Evolutionary conservation across 2,797 vertebrate species (phyloP).

Genomic region (Channa striata): DNA sequence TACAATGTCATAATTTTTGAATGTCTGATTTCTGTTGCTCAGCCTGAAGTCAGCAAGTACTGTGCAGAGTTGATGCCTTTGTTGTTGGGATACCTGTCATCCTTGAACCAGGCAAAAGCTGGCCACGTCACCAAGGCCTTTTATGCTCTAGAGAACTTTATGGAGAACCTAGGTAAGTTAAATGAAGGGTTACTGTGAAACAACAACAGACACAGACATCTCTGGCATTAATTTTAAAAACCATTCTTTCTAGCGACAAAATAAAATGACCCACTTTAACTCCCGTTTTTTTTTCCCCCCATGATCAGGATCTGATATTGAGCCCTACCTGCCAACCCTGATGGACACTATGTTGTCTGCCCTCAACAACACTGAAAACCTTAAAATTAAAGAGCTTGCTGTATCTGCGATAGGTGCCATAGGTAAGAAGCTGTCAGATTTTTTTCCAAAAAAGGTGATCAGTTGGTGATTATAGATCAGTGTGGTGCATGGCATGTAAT

Average conservation of each 20-base stretch:
- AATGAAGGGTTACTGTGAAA: too few relatives aligned
- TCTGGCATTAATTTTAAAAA: neutral
- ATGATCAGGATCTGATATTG: slow-evolving; percentile 85
- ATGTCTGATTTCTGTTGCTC: neutral
- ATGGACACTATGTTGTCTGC: slow-evolving; percentile 91
- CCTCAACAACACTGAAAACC: slow-evolving; percentile 80
- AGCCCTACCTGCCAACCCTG: slow-evolving; percentile 89
- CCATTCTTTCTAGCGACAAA: neutral
- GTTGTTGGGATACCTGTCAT: slow-evolving; percentile 88
- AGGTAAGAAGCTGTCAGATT: slow-evolving; percentile 79
- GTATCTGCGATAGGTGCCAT: slow-evolving; percentile 92
- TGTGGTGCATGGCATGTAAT: neutral
- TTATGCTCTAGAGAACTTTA: slow-evolving; percentile 93
- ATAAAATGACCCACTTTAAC: neutral
- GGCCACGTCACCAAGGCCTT: slow-evolving; percentile 91
- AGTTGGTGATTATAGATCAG: neutral
- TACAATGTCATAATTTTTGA: too few relatives aligned
- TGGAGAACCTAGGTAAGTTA: slow-evolving; percentile 89
- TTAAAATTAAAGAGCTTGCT: slow-evolving; percentile 89
- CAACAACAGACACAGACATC: neutral
- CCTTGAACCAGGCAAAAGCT: slow-evolving; percentile 83
- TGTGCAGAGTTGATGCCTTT: slow-evolving; percentile 90
- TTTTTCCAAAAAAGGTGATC: neutral
- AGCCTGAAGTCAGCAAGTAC: slow-evolving; percentile 92
- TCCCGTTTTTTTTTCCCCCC: neutral